phyloP scores from a whole-genome alignment of 2,888 invertebrate genomes.

The Epistrophe grossulariae region DNA sequence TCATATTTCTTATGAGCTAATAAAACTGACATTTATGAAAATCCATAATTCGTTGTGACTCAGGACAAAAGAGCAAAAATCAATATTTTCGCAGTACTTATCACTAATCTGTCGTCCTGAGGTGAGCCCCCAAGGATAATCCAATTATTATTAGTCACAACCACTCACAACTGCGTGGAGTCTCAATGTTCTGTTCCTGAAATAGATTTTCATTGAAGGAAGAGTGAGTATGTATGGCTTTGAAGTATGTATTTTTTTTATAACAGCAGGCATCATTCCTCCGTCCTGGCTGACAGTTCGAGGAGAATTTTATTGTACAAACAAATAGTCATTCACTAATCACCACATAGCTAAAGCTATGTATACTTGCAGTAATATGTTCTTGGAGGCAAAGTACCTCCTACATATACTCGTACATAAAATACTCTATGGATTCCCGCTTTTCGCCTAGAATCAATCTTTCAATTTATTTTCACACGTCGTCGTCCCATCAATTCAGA shows the following conservation, averaged over 20 bases:
- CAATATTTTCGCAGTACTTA: conserved; percentile 47
- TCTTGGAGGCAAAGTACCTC: not conserved
- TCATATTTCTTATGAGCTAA: conserved; percentile 19
- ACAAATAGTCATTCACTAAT: conserved; percentile 60
- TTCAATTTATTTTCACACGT: conserved; percentile 67
- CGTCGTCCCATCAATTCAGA: conserved; percentile 50
- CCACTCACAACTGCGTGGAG: conserved; percentile 36
- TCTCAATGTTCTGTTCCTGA: conserved; percentile 48
- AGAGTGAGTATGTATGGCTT: conserved; percentile 38
- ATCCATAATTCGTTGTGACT: conserved; percentile 15
- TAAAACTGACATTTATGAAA: conserved; percentile 25
- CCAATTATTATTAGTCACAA: conserved; percentile 66
- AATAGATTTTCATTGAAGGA: conserved; percentile 33
- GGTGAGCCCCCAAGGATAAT: conserved; percentile 65
- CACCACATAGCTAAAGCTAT: conserved; percentile 12
- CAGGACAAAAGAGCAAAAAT: conserved; percentile 39
- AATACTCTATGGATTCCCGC: conserved; percentile 5
- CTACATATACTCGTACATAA: not conserved
- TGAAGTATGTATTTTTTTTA: conserved; percentile 43
- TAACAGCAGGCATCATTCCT: conserved; percentile 44
- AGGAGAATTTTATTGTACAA: conserved; percentile 47
- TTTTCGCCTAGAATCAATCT: conserved; percentile 52
- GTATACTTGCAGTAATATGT: not conserved
- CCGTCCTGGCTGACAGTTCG: conserved; percentile 34
- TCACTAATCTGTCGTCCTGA: conserved; percentile 50